phyloP scores from a whole-genome alignment of 2,113 vertebrate genomes.

The Melanerpes aurifrons region DNA sequence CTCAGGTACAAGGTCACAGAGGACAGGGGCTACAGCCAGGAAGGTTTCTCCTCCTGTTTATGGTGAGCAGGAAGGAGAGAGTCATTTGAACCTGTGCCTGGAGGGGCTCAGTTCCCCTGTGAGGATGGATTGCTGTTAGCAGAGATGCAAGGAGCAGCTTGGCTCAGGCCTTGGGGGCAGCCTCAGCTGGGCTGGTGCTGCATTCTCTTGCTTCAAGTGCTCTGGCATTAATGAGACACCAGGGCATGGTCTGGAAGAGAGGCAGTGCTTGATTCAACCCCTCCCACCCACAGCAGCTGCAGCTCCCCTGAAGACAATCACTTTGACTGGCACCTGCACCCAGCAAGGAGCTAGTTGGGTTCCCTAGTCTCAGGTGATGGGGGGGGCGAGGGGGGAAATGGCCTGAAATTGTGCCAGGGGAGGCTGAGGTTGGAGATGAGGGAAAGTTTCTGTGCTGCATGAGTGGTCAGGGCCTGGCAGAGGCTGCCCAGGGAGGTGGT shows the following conservation, averaged over 20 bases:
- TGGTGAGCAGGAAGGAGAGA: not conserved
- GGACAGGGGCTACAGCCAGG: not conserved
- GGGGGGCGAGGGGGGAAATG: too few relatives aligned
- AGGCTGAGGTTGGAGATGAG: too few relatives aligned
- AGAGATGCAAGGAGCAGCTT: not conserved
- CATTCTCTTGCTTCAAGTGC: not conserved
- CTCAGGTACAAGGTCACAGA: not conserved
- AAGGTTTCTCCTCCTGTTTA: not conserved
- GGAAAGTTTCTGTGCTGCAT: too few relatives aligned
- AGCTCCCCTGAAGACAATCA: not conserved
- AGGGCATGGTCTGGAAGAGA: not conserved
- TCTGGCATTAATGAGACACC: not conserved
- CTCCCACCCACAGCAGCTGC: not conserved
- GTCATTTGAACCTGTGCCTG: not conserved
- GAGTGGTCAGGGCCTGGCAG: too few relatives aligned
- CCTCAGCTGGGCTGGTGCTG: not conserved
- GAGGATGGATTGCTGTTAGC: not conserved
- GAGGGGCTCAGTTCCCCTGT: not conserved
- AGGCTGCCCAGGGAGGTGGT: too few relatives aligned
- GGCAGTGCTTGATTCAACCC: not conserved
- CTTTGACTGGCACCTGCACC: not conserved
- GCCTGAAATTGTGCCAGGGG: too few relatives aligned
- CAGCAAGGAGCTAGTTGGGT: not conserved
- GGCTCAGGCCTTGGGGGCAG: not conserved
- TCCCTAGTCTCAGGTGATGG: too few relatives aligned